Conservation (phyloP, 2,888 invertebrate genomes). For the Drosophila acutilabella region DNA sequence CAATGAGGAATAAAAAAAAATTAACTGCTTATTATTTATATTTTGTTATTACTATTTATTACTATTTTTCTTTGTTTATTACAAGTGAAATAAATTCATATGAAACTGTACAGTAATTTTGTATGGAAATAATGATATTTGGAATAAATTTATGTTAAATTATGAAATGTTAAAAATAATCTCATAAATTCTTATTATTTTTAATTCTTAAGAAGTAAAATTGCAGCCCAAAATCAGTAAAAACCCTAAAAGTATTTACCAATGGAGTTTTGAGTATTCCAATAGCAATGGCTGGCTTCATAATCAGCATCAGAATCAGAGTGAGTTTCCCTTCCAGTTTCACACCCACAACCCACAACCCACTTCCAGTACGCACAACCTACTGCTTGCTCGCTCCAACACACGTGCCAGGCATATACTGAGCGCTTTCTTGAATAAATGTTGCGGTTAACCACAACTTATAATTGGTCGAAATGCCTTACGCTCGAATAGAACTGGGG, state of each 20-base stretch:
- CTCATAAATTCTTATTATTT: no score
- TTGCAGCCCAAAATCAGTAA: neutral
- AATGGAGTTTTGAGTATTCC: slow-evolving; percentile 14
- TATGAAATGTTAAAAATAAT: no score
- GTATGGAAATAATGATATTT: no score
- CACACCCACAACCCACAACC: slow-evolving; percentile 1
- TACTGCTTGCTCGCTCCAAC: slow-evolving; percentile 57
- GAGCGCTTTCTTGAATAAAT: slow-evolving; percentile 83
- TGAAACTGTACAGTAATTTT: no score
- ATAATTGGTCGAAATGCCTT: slow-evolving; percentile 84
- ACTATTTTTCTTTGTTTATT: no score
- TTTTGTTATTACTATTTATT: no score
- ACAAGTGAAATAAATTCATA: no score
- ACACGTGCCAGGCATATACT: slow-evolving; percentile 52
- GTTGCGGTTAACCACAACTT: slow-evolving; percentile 85
- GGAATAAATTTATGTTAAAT: no score
- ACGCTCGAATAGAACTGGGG: slow-evolving; percentile 58
- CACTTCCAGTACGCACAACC: slow-evolving; percentile 19
- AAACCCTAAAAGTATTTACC: neutral
- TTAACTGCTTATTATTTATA: no score
- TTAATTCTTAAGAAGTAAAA: neutral
- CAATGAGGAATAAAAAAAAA: no score
- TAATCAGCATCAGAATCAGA: neutral
- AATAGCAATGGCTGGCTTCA: slow-evolving; percentile 1
- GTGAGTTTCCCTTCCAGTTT: slow-evolving; percentile 5